These are phyloP conservation scores for Bombus haemorrhoidalis DNA, from an alignment of 1,140 invertebrate genomes.

Conservation along the genomic window DNA sequence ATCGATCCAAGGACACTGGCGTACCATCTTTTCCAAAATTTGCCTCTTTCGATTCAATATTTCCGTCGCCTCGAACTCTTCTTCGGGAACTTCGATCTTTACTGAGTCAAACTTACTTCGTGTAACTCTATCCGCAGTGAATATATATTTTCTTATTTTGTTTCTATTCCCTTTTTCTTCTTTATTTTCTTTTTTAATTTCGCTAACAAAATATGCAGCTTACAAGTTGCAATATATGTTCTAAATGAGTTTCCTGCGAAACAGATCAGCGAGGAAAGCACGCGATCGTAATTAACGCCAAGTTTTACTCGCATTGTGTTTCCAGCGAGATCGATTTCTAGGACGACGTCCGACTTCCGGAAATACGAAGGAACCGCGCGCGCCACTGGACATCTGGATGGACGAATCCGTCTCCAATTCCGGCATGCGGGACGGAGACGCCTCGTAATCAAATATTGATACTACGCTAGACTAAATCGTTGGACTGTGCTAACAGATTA, in stretches of 20 bases:
- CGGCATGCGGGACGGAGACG: conserved; percentile 54
- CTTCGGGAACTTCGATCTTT: background rate
- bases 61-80: background rate
- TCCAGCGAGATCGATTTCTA: conserved; percentile 44
- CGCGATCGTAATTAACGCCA: conserved; percentile 36
- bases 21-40: background rate
- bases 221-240: too few species aligned
- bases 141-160: background rate
- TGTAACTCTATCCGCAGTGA: background rate
- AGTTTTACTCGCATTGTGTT: conserved; percentile 26
- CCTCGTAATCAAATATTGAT: conserved; percentile 76
- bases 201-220: background rate
- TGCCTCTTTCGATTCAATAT: background rate
- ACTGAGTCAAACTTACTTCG: background rate
- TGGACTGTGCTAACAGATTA: conserved; percentile 73
- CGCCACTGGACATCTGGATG: conserved; percentile 43
- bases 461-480: conserved; percentile 72
- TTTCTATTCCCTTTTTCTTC: background rate
- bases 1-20: background rate
- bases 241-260: too few species aligned
- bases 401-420: conserved; percentile 51
- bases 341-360: conserved; percentile 41
- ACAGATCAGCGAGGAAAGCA: background rate
- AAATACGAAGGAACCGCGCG: conserved; percentile 40
- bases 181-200: background rate